A percentile compares a stretch with the other conserved stretches of the same genome.
These are phyloP conservation scores for Hippocampus guttulatus DNA, from an alignment of 2,113 vertebrate species.

Conservation along the genomic window DNA sequence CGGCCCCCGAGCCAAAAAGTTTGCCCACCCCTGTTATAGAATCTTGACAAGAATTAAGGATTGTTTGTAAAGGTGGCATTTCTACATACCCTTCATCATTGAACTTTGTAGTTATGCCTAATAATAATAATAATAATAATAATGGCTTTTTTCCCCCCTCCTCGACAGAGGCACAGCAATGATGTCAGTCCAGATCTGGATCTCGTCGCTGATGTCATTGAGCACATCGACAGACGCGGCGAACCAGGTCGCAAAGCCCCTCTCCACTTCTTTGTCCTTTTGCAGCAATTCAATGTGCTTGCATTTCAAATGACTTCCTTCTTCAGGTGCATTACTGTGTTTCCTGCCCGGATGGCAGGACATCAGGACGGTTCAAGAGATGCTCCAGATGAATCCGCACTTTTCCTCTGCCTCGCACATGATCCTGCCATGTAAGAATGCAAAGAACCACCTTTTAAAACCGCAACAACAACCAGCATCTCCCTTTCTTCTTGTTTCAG, in stretches of 20 bases:
- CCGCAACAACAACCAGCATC: neutral
- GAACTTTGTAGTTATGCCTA: neutral
- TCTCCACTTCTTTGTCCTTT: neutral
- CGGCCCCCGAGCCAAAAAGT: no score
- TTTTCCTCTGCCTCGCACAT: slow-evolving; percentile 76
- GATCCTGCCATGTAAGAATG: slow-evolving; percentile 82
- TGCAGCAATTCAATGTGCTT: neutral
- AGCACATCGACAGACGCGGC: slow-evolving; percentile 81
- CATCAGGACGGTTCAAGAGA: slow-evolving; percentile 86
- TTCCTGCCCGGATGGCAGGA: slow-evolving; percentile 98
- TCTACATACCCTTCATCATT: no score
- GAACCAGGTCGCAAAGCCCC: slow-evolving; percentile 76
- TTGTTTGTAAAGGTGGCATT: no score
- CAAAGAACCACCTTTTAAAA: neutral
- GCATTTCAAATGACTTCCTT: neutral
- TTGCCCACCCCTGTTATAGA: no score
- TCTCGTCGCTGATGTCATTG: slow-evolving; percentile 83
- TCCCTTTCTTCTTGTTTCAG: slow-evolving; percentile 56
- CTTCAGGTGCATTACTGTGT: slow-evolving; percentile 89
- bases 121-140: neutral
- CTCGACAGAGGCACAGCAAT: slow-evolving; percentile 60
- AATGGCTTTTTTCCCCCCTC: neutral
- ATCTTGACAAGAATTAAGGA: no score
- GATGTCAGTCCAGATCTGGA: slow-evolving; percentile 79
- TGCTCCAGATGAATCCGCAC: slow-evolving; percentile 71